Evolutionary conservation across 2,113 vertebrate species (phyloP).

Genomic region (Lontra canadensis): DNA sequence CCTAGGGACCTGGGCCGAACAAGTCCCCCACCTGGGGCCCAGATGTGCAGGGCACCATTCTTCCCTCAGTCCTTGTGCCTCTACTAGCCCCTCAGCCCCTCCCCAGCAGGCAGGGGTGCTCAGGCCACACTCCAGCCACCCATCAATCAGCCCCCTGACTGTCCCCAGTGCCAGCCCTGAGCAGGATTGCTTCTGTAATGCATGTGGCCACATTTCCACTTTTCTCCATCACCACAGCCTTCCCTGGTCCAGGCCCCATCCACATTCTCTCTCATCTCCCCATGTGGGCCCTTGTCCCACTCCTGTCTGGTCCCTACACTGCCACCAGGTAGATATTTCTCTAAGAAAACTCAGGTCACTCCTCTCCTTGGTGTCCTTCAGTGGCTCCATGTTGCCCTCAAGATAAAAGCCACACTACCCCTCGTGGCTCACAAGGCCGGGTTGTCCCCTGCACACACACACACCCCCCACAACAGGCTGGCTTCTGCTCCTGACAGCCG

Average conservation of each 20-base stretch:
- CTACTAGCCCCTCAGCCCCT: not conserved
- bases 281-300: not conserved
- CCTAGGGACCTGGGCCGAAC: not conserved
- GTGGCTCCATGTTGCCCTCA: not conserved
- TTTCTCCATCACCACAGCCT: not conserved
- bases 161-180: accelerated
- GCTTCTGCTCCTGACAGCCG: not conserved
- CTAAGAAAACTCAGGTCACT: not conserved
- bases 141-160: not conserved
- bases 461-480: no score
- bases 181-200: not conserved
- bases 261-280: not conserved
- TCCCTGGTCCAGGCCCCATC: not conserved
- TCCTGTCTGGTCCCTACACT: not conserved
- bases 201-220: not conserved
- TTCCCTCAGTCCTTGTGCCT: not conserved
- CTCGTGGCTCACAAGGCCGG: not conserved
- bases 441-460: accelerated
- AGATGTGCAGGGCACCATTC: not conserved
- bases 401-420: not conserved
- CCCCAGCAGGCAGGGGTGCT: not conserved
- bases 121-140: not conserved
- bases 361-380: not conserved
- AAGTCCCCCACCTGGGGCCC: not conserved
- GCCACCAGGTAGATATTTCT: not conserved